A percentile compares a stretch with the other conserved stretches of the same genome.
These are phyloP conservation scores for Aleadryas rufinucha DNA, from an alignment of 2,113 vertebrate genomes.

Conservation along the genomic window DNA sequence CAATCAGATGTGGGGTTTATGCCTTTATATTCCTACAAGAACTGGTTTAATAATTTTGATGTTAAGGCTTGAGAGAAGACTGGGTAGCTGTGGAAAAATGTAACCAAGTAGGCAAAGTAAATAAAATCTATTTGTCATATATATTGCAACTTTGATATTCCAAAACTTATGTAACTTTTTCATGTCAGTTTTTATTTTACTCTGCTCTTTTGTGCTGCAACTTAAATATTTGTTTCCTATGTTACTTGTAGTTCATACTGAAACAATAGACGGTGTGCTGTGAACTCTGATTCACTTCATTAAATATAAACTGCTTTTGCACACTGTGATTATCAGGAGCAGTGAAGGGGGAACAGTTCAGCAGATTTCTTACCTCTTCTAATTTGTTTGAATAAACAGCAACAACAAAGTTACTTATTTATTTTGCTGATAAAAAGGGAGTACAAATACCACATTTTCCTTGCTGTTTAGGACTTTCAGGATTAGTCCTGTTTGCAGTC, in stretches of 20 bases:
- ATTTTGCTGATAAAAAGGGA: not conserved
- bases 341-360: not conserved
- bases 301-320: not conserved
- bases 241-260: not conserved
- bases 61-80: not conserved
- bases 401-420: not conserved
- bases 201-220: not conserved
- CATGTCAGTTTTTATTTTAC: not conserved
- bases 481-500: not conserved
- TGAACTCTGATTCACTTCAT: not conserved
- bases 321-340: not conserved
- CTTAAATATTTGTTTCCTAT: not conserved
- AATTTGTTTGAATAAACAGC: not conserved
- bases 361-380: not conserved
- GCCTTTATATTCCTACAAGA: not conserved
- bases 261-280: not conserved
- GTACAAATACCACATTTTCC: not conserved
- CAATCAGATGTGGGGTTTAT: not conserved
- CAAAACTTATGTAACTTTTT: not conserved
- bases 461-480: not conserved
- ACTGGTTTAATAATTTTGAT: not conserved
- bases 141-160: not conserved
- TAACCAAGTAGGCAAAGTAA: not conserved
- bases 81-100: not conserved
- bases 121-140: not conserved